Conservation (phyloP, 2,888 invertebrate genomes). For the Drosophila heteroneura region DNA sequence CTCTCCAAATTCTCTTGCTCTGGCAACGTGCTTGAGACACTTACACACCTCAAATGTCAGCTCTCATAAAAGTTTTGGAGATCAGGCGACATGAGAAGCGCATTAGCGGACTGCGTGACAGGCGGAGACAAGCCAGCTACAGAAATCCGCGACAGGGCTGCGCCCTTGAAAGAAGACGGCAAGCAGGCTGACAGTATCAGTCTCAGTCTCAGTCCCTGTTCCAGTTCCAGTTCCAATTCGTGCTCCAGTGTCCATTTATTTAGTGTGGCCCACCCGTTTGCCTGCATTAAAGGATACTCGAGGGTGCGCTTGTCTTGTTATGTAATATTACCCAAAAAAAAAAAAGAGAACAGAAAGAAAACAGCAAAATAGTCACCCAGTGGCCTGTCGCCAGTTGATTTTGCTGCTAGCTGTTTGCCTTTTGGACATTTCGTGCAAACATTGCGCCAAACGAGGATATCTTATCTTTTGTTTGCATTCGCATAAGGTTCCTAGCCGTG, state of each 20-base stretch:
- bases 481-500: slow-evolving; percentile 65
- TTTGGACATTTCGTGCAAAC: slow-evolving; percentile 71
- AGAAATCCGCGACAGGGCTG: slow-evolving; percentile 34
- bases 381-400: slow-evolving; percentile 49
- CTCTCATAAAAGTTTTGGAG: slow-evolving; percentile 67
- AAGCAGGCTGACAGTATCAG: slow-evolving; percentile 7
- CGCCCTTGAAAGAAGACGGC: slow-evolving; percentile 37
- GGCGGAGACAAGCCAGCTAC: slow-evolving; percentile 36
- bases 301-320: slow-evolving; percentile 65
- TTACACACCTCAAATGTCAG: slow-evolving; percentile 83
- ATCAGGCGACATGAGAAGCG: slow-evolving; percentile 81
- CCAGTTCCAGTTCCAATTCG: slow-evolving; percentile 6
- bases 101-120: slow-evolving; percentile 76
- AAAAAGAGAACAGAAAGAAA: not conserved
- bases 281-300: slow-evolving; percentile 65
- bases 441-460: slow-evolving; percentile 72
- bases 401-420: slow-evolving; percentile 65
- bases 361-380: slow-evolving; percentile 31
- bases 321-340: slow-evolving; percentile 69
- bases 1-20: slow-evolving; percentile 9
- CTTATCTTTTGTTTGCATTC: slow-evolving; percentile 83
- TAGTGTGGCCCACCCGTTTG: slow-evolving; percentile 21
- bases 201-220: not conserved
- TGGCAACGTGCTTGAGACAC: slow-evolving; percentile 56
- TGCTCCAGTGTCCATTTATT: slow-evolving; percentile 5